Evolutionary conservation across 2,797 vertebrate genomes (phyloP).

Genomic region (Jordanella pulchra): DNA sequence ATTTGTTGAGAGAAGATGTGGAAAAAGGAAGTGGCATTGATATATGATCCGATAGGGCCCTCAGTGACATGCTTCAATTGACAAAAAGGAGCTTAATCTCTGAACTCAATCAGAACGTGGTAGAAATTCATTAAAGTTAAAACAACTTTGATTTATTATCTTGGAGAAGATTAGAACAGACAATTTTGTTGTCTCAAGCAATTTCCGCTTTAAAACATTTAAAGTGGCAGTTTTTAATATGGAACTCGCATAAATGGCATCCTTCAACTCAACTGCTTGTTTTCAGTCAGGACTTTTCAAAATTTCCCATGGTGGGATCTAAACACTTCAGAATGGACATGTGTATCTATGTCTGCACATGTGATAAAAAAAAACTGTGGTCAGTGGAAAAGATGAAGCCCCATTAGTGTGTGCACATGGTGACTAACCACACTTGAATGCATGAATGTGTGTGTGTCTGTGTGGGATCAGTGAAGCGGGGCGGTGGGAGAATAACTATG

Average conservation of each 20-base stretch:
- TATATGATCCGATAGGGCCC: constrained; percentile 67
- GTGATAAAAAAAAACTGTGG: constrained; percentile 8
- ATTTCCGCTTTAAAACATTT: constrained; percentile 65
- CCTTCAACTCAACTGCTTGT: constrained; percentile 37
- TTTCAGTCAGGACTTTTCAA: constrained; percentile 34
- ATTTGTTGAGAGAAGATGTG: constrained; percentile 60
- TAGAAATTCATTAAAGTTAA: constrained; percentile 76
- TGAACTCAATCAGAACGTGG: constrained; percentile 55
- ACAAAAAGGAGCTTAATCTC: constrained; percentile 65
- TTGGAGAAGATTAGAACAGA: constrained; percentile 61
- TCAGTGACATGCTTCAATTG: constrained; percentile 56
- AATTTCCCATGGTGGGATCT: constrained; percentile 34
- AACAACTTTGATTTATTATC: constrained; percentile 74
- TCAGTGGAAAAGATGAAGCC: constrained; percentile 18
- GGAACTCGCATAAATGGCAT: constrained; percentile 49
- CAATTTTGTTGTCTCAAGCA: constrained; percentile 68
- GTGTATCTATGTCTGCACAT: constrained; percentile 2
- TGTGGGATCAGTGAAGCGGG: constrained; percentile 57
- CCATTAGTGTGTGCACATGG: constrained; percentile 5
- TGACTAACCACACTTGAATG: constrained; percentile 18
- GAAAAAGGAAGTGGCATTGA: constrained; percentile 70
- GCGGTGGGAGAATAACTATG: constrained; percentile 81
- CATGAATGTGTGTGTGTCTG: constrained; percentile 3
- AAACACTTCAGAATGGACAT: constrained; percentile 13
- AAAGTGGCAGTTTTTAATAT: constrained; percentile 63